Conservation (phyloP, 1,140 invertebrate genomes). For the Pseudomyrmex flavicornis region DNA sequence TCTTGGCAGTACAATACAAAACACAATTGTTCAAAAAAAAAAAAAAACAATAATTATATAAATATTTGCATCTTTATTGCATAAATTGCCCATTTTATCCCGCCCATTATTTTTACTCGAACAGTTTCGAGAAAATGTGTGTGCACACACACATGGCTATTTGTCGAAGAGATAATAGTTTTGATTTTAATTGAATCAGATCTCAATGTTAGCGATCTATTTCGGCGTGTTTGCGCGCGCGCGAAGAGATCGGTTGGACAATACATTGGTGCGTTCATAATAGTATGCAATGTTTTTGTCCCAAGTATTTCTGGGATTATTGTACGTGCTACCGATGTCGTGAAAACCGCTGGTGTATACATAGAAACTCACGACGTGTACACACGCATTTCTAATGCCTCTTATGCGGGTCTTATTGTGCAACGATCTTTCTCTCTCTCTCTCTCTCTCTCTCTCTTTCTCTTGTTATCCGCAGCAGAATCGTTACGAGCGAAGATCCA, state of each 20-base stretch:
- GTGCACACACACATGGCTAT: too few species aligned
- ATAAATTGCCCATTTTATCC: too few species aligned
- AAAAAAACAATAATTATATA: too few species aligned
- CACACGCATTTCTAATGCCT: constrained; percentile 62
- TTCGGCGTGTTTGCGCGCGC: too few species aligned
- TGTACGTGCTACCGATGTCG: constrained; percentile 38
- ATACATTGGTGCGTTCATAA: background rate
- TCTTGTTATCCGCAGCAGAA: constrained; percentile 67
- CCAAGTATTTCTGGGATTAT: constrained; percentile 10
- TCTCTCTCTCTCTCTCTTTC: constrained; percentile 43
- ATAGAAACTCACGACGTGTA: constrained; percentile 54
- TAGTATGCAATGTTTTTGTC: constrained; percentile 34
- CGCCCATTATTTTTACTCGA: too few species aligned
- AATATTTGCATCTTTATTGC: too few species aligned
- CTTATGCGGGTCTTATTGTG: constrained; percentile 72
- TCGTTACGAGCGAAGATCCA: constrained; percentile 66
- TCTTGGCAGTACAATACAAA: too few species aligned
- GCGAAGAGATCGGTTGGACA: background rate
- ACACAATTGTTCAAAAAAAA: too few species aligned
- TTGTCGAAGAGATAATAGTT: too few species aligned
- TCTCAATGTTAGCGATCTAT: too few species aligned
- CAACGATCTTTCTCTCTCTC: constrained; percentile 55
- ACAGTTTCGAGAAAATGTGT: too few species aligned
- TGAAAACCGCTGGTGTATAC: constrained; percentile 57
- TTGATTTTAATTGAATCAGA: too few species aligned